Evolutionary conservation across 1,140 invertebrate genomes (phyloP).

Genomic region (Aphis craccivora): DNA sequence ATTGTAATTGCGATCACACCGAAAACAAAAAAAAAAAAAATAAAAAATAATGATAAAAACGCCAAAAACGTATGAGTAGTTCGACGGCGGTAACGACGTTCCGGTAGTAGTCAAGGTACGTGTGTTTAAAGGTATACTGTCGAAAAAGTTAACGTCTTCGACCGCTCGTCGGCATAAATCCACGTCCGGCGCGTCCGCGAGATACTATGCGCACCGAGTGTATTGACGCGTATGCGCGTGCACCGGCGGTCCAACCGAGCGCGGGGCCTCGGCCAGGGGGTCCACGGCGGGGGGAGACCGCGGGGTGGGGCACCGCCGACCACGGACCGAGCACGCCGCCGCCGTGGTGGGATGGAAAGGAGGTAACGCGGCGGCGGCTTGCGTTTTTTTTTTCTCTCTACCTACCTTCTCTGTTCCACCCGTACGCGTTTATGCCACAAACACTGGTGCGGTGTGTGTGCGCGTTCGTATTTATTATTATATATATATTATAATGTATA

Average conservation of each 20-base stretch:
- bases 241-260: neutral
- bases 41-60: neutral
- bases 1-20: neutral
- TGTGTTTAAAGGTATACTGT: neutral
- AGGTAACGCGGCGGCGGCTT: neutral
- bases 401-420: constrained; percentile 13
- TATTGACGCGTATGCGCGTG: constrained; percentile 57
- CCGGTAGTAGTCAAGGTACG: neutral
- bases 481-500: neutral
- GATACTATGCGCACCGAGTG: constrained; percentile 53
- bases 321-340: neutral
- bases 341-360: neutral
- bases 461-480: neutral
- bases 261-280: constrained; percentile 28
- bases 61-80: neutral
- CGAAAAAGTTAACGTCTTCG: neutral
- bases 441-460: neutral
- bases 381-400: neutral
- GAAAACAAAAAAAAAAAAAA: neutral
- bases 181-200: constrained; percentile 55
- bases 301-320: constrained; percentile 19
- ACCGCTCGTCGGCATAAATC: constrained; percentile 29
- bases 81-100: neutral
- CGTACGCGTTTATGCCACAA: neutral
- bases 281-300: neutral